Base-by-base conservation (phyloP, 2,797 vertebrate genomes). In the Oryzias dopingdopingensis region DNA sequence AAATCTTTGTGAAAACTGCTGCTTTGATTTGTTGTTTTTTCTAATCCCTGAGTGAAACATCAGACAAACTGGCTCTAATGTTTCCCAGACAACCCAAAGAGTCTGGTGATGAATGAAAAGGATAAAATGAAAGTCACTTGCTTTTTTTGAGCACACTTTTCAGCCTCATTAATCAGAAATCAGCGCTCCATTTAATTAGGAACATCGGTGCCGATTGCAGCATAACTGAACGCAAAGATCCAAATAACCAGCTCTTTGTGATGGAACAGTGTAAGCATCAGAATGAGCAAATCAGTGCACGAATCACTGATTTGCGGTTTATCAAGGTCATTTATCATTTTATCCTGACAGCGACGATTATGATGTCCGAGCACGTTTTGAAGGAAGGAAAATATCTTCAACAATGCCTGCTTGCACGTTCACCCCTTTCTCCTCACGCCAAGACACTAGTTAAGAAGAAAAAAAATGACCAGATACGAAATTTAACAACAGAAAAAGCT, bases 291-390 rank as follows among this genome's bases (percentile, higher is more conserved):
- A 83, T 83, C 80, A 67, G 51, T 55, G 55, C 58, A 56, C 67
- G 56, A 76, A 82, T 82, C 81, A 79, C n/a, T n/a, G n/a, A n/a
- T n/a, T n/a, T n/a, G 20, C 55, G 23, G 71, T 64, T 67, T 76
- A 58, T 51, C 42, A 58, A 49, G 59, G 43, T 52, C 65, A 73
- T 88, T 77, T 55, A 73, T 82, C 85, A 85, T 66, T 42, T 56
- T 42, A 62, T 77, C 48, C 53, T 81, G 74, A 72, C 65, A 76
- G 51, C 24, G 18, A 56, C 6, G 50, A 45, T 46, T 67, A 72
- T 67, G 62, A 45, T 59, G 62, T 63, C 60, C 62, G 56, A 42
- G 49, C 58, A 62, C 17, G 32, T 37, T 37, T 12, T 12, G 32
- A 37, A 26, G 43, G 24, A 37, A 54, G 52, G 55, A 12, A 65